Evolutionary conservation across 2,888 invertebrate species (phyloP), one percentile per base, ranked within the genome.

Genomic region (Ochlodes sylvanus): DNA sequence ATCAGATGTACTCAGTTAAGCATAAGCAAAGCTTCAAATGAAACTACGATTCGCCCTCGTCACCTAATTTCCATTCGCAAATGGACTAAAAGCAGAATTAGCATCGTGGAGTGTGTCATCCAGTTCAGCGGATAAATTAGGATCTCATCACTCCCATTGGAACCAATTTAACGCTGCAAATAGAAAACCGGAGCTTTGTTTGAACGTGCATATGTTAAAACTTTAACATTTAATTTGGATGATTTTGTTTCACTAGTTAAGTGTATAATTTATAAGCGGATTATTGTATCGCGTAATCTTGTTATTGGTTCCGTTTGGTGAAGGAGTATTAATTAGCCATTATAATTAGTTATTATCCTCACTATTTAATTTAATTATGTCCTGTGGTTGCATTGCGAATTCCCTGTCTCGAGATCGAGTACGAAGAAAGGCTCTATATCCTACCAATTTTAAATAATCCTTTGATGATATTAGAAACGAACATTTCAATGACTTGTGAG

Each of bases 21-120:
- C 47, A 55, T 44, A 17, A 62, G 17, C 38, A 52, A 19, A 63
- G 38, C 47, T 56, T 15, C 56, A 65, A 70, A 68, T 76, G 76
- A 82, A 85, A 87, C 85, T 84, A 72, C 75, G 73, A 78, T 77
- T 75, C 80, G 75, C 77, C 76, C 75, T 77, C 76, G 78, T 79
- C 77, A 80, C 77, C 83, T 83, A 81, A 87, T 88, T 87, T 86
- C 82, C 88, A 89, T 88, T 86, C 77, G 84, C 86, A 85, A 88
- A 86, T 87, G 84, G 83, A 82, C 87, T 86, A 83, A 88, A 88
- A 88, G 89, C 88, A 76, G 77, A 78, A 89, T 89, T 88, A 86
- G 84, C 87, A 87, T 84, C 79, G 79, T 80, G 81, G 82, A 87
- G 86, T 83, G 85, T 79, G 77, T 81, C 73, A 77, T 81, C 68